Evolutionary conservation across 2,113 vertebrate genomes (phyloP).

Genomic region (Cyprinodon brontotheroides): DNA sequence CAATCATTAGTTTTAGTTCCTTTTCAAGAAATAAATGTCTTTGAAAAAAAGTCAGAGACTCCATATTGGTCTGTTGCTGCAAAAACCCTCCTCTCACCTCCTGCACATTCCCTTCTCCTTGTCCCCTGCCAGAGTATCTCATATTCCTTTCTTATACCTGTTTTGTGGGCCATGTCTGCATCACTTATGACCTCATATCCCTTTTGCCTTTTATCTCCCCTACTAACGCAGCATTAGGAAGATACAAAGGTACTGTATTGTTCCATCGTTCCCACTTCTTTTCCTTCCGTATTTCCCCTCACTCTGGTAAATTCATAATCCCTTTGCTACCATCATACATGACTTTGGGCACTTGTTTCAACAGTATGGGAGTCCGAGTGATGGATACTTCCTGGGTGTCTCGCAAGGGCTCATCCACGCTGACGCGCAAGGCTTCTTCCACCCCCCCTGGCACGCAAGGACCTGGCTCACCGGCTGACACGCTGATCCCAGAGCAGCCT

Average conservation of each 20-base stretch:
- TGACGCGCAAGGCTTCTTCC: slow-evolving; percentile 85
- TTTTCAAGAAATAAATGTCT: slow-evolving; percentile 21
- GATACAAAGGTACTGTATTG: slow-evolving; percentile 96
- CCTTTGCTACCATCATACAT: neutral
- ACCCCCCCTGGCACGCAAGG: slow-evolving; percentile 87
- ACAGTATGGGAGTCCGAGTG: slow-evolving; percentile 97
- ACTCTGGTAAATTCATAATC: neutral
- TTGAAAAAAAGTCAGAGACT: neutral
- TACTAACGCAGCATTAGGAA: slow-evolving; percentile 98
- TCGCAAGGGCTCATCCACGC: slow-evolving; percentile 87
- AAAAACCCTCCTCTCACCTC: slow-evolving; percentile 40
- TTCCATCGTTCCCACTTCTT: slow-evolving; percentile 37
- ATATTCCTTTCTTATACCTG: slow-evolving; percentile 3
- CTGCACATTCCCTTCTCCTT: slow-evolving; percentile 22
- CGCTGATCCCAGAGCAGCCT: slow-evolving; percentile 86
- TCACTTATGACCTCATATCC: slow-evolving; percentile 63
- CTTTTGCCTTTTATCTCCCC: slow-evolving; percentile 79
- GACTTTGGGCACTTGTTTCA: slow-evolving; percentile 20
- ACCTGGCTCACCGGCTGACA: slow-evolving; percentile 84
- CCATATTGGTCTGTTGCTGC: neutral
- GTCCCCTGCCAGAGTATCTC: slow-evolving; percentile 22
- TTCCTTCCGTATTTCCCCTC: neutral
- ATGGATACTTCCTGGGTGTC: slow-evolving; percentile 99
- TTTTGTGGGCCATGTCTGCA: slow-evolving; percentile 41
- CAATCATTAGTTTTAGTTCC: slow-evolving; percentile 6